phyloP scores from a whole-genome alignment of 92 coral and sea anemone genomes.

The Parazoanthus swiftii region DNA sequence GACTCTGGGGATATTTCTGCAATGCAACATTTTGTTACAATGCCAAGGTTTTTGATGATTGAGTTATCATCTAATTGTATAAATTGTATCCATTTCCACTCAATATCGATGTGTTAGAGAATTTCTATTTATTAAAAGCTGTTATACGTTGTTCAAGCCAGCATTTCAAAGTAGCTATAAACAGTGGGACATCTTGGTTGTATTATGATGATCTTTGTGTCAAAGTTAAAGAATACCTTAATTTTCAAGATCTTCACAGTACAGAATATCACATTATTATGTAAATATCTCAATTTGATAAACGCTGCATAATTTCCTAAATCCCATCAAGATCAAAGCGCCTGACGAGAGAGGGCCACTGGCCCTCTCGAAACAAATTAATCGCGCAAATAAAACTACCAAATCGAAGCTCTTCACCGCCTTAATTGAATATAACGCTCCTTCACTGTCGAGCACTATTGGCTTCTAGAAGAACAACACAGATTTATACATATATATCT shows the following conservation, averaged over 20 bases:
- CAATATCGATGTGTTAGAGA: constrained; percentile 42
- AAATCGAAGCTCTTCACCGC: too few species aligned
- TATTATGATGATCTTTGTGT: constrained; percentile 18
- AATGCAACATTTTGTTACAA: constrained; percentile 46
- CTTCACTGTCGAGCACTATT: too few species aligned
- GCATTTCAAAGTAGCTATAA: constrained; percentile 45
- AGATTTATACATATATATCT: too few species aligned
- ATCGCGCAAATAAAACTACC: too few species aligned
- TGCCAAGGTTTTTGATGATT: constrained; percentile 34
- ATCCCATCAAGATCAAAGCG: too few species aligned
- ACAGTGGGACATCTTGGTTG: constrained; percentile 30
- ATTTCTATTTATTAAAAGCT: constrained; percentile 47
- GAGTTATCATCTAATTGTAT: constrained; percentile 13
- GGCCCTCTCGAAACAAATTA: too few species aligned
- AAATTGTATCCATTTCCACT: constrained; percentile 30
- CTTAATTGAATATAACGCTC: too few species aligned
- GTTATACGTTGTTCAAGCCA: constrained; percentile 45
- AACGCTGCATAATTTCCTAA: too few species aligned
- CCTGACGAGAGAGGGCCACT: too few species aligned
- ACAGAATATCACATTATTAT: too few species aligned
- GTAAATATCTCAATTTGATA: too few species aligned
- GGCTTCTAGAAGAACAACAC: too few species aligned
- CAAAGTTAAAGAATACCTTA: constrained; percentile 23
- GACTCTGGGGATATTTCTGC: constrained; percentile 44
- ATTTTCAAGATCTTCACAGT: constrained; percentile 47